These are phyloP conservation scores for Corythucha ciliata DNA, from an alignment of 2,888 invertebrate species.

Conservation along the genomic window DNA sequence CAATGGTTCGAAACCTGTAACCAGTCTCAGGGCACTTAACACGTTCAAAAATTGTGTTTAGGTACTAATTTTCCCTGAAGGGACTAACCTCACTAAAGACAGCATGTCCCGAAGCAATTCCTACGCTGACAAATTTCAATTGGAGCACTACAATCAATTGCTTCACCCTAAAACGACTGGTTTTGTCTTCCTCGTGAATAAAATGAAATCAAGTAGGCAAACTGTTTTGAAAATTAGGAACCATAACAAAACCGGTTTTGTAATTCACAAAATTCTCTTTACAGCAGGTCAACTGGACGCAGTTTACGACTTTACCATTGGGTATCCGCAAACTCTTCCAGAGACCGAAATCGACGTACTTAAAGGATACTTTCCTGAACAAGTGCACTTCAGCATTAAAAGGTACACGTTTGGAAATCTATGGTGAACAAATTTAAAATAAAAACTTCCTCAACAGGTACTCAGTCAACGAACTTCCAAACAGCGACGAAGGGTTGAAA, in stretches of 20 bases:
- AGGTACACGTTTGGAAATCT: slow-evolving; percentile 43
- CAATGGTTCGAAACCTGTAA: too few species aligned
- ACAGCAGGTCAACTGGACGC: slow-evolving; percentile 55
- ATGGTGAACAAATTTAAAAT: neutral
- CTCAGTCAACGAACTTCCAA: slow-evolving; percentile 23
- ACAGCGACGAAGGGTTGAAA: slow-evolving; percentile 23
- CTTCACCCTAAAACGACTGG: slow-evolving; percentile 83
- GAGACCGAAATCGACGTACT: slow-evolving; percentile 65
- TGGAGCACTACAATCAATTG: slow-evolving; percentile 64
- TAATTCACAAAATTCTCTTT: slow-evolving; percentile 20
- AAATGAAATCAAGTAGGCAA: slow-evolving; percentile 42
- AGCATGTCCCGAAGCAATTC: slow-evolving; percentile 60
- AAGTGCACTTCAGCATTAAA: slow-evolving; percentile 67
- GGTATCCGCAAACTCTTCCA: slow-evolving; percentile 64
- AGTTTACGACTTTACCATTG: slow-evolving; percentile 79
- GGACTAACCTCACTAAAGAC: slow-evolving; percentile 66
- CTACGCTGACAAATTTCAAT: slow-evolving; percentile 57
- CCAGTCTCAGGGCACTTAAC: too few species aligned
- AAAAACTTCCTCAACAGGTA: slow-evolving; percentile 11
- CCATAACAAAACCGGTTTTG: neutral
- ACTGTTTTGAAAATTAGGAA: neutral
- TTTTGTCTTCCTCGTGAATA: slow-evolving; percentile 51
- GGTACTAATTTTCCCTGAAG: slow-evolving; percentile 78
- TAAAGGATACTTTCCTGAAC: slow-evolving; percentile 59
- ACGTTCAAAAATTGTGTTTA: slow-evolving; percentile 45